Evolutionary conservation across 2,888 invertebrate genomes (phyloP), one percentile per base, ranked within the genome.

Genomic region (Cheilosia urbana): DNA sequence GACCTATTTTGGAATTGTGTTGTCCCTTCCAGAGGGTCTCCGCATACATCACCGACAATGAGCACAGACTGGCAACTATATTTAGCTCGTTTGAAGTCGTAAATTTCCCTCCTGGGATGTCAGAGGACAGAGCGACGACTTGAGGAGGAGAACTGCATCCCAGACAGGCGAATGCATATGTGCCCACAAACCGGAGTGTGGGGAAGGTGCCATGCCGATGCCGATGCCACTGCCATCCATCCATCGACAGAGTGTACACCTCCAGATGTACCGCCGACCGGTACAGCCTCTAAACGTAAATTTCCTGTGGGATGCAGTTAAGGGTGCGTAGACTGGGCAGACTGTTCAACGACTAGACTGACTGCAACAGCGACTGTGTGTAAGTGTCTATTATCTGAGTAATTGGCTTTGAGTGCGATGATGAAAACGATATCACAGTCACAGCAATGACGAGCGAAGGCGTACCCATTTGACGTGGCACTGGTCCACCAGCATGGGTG

Each of bases 331-430:
- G 11, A 55, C 69, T 57, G 47, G 58, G 49, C 49, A 49, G 9
- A 13, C 7, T 13, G 9, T 42, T n/a, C 27, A 47, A 21, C 24
- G 34, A 13, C 17, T 34, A 11, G 57, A 19, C 9, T 17, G 17
- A 5, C 15, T 51, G 21, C 24, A 15, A 58, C 45, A 24, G 13
- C 34, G 58, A 24, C 60, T 60, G 1, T 27, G 42, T 68, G 57
- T 66, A 68, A 79, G 55, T 79, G 55, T 68, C 78, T 72, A 79
- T 79, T 73, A 83, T 83, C 73, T 79, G 65, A 71, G 84, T 85
- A 84, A 84, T 85, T 85, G 75, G 37, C 57, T 75, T 60, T 45
- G 68, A 75, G 80, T 75, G 73, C 51, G 57, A 66, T 60, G 76
- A 72, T 72, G 66, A 73, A 63, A 68, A 66, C 62, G 79, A 83